phyloP scores from a whole-genome alignment of 2,888 invertebrate species.

The Tetragonula carbonaria region DNA sequence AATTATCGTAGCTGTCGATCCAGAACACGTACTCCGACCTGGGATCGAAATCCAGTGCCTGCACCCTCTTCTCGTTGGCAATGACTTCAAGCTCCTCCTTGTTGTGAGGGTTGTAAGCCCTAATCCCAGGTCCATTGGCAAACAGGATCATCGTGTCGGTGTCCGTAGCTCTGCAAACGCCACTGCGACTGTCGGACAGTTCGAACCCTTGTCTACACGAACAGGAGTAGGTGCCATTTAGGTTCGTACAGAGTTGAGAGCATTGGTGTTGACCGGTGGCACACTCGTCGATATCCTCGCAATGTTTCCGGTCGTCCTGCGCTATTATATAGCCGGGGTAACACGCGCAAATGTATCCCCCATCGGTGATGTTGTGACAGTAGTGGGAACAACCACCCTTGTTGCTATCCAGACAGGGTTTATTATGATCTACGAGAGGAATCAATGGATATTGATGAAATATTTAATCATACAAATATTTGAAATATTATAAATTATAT shows the following conservation, averaged over 20 bases:
- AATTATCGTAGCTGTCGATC: constrained; percentile 96
- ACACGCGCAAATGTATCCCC: constrained; percentile 96
- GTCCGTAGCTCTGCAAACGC: constrained; percentile 91
- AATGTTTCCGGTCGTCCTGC: constrained; percentile 91
- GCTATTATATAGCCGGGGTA: constrained; percentile 94
- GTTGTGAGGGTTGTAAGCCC: constrained; percentile 88
- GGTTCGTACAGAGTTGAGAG: constrained; percentile 96
- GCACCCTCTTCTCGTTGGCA: constrained; percentile 93
- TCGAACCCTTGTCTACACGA: constrained; percentile 93
- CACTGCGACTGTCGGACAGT: constrained; percentile 90
- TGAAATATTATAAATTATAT: too few species aligned
- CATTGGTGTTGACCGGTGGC: constrained; percentile 93
- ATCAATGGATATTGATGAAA: background rate
- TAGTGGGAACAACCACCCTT: constrained; percentile 96
- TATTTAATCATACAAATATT: too few species aligned
- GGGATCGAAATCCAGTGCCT: constrained; percentile 96
- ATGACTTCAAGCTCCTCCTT: constrained; percentile 91
- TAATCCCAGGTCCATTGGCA: constrained; percentile 94
- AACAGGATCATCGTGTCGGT: constrained; percentile 88
- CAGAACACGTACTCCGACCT: constrained; percentile 95
- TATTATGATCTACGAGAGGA: constrained; percentile 81
- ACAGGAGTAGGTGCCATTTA: constrained; percentile 96
- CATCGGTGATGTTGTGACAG: constrained; percentile 93
- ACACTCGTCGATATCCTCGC: constrained; percentile 96
- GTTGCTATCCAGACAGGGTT: constrained; percentile 82